Evolutionary conservation across 1,140 invertebrate species (phyloP).

Genomic region (Eurosta solidaginis): DNA sequence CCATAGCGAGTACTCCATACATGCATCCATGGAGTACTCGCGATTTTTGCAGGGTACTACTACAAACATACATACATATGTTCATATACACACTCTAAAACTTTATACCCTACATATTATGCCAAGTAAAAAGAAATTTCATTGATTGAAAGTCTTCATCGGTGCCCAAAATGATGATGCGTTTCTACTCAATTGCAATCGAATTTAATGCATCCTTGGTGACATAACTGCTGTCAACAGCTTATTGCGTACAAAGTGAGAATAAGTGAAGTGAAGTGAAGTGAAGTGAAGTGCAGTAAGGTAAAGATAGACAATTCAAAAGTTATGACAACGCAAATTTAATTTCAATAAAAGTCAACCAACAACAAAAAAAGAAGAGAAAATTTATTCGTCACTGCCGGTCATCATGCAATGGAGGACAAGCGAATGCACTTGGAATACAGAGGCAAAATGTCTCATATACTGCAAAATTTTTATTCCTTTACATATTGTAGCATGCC

Average conservation of each 20-base stretch:
- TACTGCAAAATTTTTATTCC: background rate
- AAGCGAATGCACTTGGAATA: conserved; percentile 8
- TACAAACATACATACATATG: no score
- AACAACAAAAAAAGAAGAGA: no score
- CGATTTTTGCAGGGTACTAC: no score
- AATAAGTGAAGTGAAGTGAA: background rate
- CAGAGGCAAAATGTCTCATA: background rate
- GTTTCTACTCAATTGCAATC: background rate
- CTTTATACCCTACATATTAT: no score
- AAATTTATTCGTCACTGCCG: background rate
- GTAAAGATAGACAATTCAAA: background rate
- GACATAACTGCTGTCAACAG: conserved; percentile 10
- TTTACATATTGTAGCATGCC: background rate
- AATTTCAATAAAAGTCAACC: conserved; percentile 15
- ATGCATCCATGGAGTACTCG: no score
- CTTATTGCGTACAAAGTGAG: background rate
- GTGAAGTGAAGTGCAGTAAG: background rate
- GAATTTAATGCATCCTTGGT: background rate
- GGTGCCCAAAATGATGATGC: background rate
- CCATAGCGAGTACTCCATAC: no score
- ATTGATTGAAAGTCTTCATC: background rate
- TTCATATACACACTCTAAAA: no score
- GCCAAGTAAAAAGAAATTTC: no score
- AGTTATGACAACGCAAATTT: conserved; percentile 6
- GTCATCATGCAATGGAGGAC: background rate